These are phyloP conservation scores for Falco berigora DNA, from an alignment of 2,797 vertebrate genomes.

Conservation along the genomic window DNA sequence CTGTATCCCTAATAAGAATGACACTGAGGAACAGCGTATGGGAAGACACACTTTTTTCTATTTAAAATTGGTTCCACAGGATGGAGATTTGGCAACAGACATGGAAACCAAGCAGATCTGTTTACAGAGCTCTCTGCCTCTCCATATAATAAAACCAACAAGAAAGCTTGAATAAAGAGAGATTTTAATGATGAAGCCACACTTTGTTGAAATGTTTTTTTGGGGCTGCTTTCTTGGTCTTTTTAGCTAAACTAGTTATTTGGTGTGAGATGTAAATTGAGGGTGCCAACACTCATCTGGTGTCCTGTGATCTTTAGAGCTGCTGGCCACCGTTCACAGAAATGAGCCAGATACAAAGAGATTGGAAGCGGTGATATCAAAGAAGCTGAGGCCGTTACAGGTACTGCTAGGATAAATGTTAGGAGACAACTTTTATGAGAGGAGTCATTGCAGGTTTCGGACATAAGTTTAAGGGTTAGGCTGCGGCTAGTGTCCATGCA, in stretches of 20 bases:
- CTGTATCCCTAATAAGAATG: conserved; percentile 36
- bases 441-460: background rate
- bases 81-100: conserved; percentile 68
- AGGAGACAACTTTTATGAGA: background rate
- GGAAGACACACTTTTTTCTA: conserved; percentile 22
- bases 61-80: conserved; percentile 68
- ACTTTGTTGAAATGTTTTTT: conserved; percentile 23
- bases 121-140: conserved; percentile 60
- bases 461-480: background rate
- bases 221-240: background rate
- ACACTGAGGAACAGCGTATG: conserved; percentile 21
- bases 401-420: background rate
- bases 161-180: conserved; percentile 17
- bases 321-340: background rate
- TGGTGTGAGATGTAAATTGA: background rate
- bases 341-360: background rate
- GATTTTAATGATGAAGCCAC: background rate
- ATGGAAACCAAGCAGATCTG: conserved; percentile 67
- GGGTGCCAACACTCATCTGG: background rate
- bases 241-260: background rate
- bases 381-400: background rate
- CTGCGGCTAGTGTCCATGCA: background rate
- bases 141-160: conserved; percentile 52
- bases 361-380: background rate
- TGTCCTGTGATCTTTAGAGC: background rate